Evolutionary conservation across 2,797 vertebrate species (phyloP), one percentile per base, ranked within the genome.

Genomic region (Antrozous pallidus): DNA sequence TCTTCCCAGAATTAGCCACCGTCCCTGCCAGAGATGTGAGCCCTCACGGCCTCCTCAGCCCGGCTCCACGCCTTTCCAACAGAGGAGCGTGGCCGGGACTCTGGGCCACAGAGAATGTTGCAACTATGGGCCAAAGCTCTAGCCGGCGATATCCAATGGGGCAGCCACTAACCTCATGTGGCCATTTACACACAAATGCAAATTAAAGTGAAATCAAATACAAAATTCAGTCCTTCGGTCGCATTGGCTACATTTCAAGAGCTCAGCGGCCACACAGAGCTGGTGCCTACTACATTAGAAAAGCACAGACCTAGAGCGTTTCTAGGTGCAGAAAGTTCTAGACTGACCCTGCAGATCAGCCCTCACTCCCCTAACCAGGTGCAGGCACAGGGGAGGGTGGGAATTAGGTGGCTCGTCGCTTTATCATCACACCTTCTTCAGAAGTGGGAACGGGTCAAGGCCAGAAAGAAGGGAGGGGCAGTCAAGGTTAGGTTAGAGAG

Each of bases 101-200:
- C 91, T 1, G 8, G 63, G 74, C 45, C 31, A 5, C 1, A 5
- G 38, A 18, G 4, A 3, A 0, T 1, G 6, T 36, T 24, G 1
- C 14, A 61, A 67, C 40, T 0, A 22, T 0, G 42, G 51, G 33
- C 75, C 42, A 22, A 2, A 58, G 8, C 17, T 77, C 31, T 36
- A 61, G 12, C 28, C 0, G 0, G 16, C 8, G 1, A n/a, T 8
- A 17, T 16, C 80, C 10, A 22, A 2, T 0, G 16, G 0, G 16
- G 38, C 2, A 13, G 47, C 7, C n/a, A 28, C 22, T 3, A 18
- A 67, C 56, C 45, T n/a, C 8, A 0, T 1, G 26, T 0, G n/a
- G 90, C 61, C 14, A 2, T 2, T 28, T 13, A 42, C 3, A 10
- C 17, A 3, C 26, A 5, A 14, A 20, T 11, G 16, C 8, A 40